Base-by-base conservation (phyloP, 2,888 invertebrate genomes). In the Acleris laterana region DNA sequence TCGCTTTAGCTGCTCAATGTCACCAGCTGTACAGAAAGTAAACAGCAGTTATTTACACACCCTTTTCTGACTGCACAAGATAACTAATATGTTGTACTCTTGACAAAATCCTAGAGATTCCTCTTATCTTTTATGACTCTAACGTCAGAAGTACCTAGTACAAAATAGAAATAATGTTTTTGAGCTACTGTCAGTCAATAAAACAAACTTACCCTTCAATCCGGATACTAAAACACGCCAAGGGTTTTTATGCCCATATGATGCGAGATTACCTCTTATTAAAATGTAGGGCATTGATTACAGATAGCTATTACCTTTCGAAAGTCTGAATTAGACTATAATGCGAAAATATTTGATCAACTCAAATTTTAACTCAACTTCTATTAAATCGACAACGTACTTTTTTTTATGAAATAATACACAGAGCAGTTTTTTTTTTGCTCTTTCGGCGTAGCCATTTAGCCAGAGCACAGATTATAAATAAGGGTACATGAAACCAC, bases 201-300 rank as follows among this genome's bases (percentile, higher is more conserved):
- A 5, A 51, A 61, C 22, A 71, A 72, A 46, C 62, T 71, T 95
- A 96, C 96, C 96, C 95, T 97, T 97, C 80, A 97, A 93, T 86
- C 97, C 97, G 79, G 97, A 96, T 77, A 97, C 97, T 84, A 96
- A 94, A 77, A 97, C 97, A 88, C 96, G 95, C 96, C 97, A 97
- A 87, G 97, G 97, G 93, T 96, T 96, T 93, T 95, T 95, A 93
- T 96, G 96, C 93, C 96, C 96, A 89, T 97, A 97, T 58, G 97
- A 96, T 88, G 96, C 96, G 84, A 97, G 94, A 94, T 97, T 97
- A 91, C 97, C 97, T 88, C 97, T 95, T 82, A 97, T 96, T 93
- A 97, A 94, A 94, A 97, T 96, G 95, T 97, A 97, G 93, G 97
- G 97, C 97, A 97, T 97, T 93, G 92, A 93, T 88, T 86, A 93